These are phyloP conservation scores for Hiodon tergisus DNA, from an alignment of 2,113 vertebrate genomes.

Conservation along the genomic window DNA sequence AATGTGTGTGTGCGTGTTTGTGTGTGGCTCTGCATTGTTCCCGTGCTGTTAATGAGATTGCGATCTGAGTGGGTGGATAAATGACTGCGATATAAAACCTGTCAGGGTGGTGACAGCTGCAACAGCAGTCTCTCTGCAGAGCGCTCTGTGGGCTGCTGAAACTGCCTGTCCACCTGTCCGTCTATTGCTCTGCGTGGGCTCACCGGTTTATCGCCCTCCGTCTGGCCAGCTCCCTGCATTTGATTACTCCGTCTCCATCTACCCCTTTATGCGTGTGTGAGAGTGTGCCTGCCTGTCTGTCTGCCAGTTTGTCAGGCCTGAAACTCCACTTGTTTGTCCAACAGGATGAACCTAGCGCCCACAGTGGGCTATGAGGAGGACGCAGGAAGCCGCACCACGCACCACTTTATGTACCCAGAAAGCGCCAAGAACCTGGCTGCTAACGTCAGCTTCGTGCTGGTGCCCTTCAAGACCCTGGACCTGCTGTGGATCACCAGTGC, in stretches of 20 bases:
- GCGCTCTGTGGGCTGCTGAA: slow-evolving; percentile 1
- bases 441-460: slow-evolving; percentile 94
- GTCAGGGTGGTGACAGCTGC: neutral
- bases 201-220: neutral
- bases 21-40: neutral
- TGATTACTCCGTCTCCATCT: neutral
- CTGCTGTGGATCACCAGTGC: slow-evolving; percentile 96
- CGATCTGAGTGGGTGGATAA: slow-evolving; percentile 15
- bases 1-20: neutral
- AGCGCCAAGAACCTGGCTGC: slow-evolving; percentile 93
- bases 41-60: slow-evolving; percentile 13
- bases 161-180: slow-evolving; percentile 5
- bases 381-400: slow-evolving; percentile 84
- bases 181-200: neutral
- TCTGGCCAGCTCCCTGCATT: slow-evolving; percentile 4
- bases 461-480: slow-evolving; percentile 96
- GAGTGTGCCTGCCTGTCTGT: slow-evolving; percentile 5
- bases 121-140: neutral
- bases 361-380: slow-evolving; percentile 91
- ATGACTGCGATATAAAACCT: slow-evolving; percentile 6
- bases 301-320: neutral
- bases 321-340: neutral
- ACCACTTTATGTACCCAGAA: slow-evolving; percentile 99
- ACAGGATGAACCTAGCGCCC: slow-evolving; percentile 94
- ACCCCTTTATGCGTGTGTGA: neutral